Conservation (phyloP, 1,140 invertebrate species). For the Ylistrum balloti region DNA sequence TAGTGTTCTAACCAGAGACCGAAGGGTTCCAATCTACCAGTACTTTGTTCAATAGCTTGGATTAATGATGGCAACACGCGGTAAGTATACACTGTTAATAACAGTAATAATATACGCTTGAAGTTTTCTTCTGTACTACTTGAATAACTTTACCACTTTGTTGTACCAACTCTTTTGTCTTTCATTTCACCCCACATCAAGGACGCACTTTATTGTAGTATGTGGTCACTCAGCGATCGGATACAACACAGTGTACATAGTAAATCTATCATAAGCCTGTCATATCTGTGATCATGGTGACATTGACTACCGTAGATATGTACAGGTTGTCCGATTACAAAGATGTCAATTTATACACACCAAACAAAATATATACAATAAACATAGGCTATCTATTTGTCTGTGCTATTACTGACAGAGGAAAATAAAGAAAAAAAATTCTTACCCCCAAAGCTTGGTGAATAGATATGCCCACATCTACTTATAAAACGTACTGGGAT, state of each 20-base stretch:
- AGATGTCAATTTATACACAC: too few relatives aligned
- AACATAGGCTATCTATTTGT: too few relatives aligned
- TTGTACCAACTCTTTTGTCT: background rate
- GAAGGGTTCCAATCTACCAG: background rate
- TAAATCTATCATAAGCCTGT: background rate
- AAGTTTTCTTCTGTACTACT: background rate
- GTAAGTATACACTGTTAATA: conserved; percentile 6
- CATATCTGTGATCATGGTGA: background rate
- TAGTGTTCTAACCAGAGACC: background rate
- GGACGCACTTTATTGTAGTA: background rate
- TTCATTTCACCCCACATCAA: background rate
- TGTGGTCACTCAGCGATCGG: background rate
- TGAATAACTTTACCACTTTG: too few relatives aligned
- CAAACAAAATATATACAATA: too few relatives aligned
- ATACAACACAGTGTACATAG: background rate
- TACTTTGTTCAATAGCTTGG: background rate
- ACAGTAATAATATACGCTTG: background rate
- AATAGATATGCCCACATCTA: too few relatives aligned
- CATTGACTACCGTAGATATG: background rate
- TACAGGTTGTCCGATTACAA: background rate
- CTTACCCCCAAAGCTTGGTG: too few relatives aligned
- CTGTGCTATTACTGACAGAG: too few relatives aligned
- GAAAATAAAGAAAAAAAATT: too few relatives aligned
- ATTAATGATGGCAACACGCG: background rate
- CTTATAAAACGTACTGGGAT: too few relatives aligned